Conservation (phyloP, 92 coral and sea anemone species). For the Palythoa heliodiscus region DNA sequence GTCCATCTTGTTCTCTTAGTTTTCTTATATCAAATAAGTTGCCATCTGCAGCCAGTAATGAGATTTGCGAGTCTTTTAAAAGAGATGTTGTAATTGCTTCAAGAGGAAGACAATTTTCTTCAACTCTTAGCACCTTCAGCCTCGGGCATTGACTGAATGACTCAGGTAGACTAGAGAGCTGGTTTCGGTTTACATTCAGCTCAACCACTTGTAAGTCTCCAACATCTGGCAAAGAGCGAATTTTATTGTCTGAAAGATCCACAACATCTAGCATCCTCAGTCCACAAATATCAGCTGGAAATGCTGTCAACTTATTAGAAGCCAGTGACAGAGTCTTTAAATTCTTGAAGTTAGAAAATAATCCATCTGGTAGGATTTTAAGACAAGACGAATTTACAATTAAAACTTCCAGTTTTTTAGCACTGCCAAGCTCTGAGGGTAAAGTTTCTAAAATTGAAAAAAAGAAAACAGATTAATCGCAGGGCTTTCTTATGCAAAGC, state of each 20-base stretch:
- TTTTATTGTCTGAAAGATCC: constrained; percentile 84
- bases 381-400: constrained; percentile 65
- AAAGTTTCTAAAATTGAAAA: constrained; percentile 55
- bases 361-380: constrained; percentile 65
- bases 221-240: constrained; percentile 75
- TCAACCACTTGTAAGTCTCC: constrained; percentile 86
- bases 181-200: constrained; percentile 83
- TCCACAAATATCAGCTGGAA: constrained; percentile 77
- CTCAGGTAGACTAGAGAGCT: constrained; percentile 68
- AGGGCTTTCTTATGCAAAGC: too few species aligned
- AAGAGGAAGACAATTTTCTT: constrained; percentile 84
- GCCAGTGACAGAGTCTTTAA: constrained; percentile 78
- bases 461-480: background rate
- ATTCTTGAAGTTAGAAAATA: constrained; percentile 68
- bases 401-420: constrained; percentile 82
- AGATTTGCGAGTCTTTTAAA: constrained; percentile 81
- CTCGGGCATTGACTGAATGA: constrained; percentile 74
- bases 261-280: constrained; percentile 80
- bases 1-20: constrained; percentile 78
- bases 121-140: constrained; percentile 82
- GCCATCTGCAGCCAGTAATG: constrained; percentile 86
- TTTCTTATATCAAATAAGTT: constrained; percentile 82
- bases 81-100: constrained; percentile 69
- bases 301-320: constrained; percentile 77
- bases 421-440: constrained; percentile 74